Conservation (phyloP, 1,140 invertebrate species). For the Caerostris darwini region DNA sequence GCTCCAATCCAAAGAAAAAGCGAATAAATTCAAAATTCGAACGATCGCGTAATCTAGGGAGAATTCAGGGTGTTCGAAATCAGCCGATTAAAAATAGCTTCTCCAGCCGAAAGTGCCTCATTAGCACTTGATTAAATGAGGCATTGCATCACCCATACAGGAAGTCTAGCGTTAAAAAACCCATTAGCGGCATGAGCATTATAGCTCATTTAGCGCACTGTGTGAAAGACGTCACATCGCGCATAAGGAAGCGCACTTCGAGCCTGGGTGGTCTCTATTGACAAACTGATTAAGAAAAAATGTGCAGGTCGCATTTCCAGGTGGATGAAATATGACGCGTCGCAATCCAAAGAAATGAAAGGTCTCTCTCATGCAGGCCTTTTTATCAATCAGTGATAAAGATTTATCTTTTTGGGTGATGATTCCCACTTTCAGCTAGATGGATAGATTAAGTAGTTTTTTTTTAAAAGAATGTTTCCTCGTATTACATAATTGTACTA, state of each 20-base stretch:
- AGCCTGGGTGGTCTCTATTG: slow-evolving; percentile 26
- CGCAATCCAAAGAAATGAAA: too few relatives aligned
- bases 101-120: background rate
- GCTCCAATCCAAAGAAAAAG: background rate
- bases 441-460: background rate
- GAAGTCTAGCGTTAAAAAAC: background rate
- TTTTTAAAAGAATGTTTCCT: background rate
- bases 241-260: background rate
- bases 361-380: background rate
- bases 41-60: background rate
- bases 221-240: background rate
- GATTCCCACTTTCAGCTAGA: background rate
- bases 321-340: background rate
- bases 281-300: background rate
- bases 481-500: background rate
- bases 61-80: background rate
- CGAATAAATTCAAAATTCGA: background rate
- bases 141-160: slow-evolving; percentile 2
- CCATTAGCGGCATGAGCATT: background rate
- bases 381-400: background rate
- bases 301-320: background rate
- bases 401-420: background rate
- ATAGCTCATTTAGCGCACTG: slow-evolving; percentile 10
- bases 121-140: slow-evolving; percentile 28
- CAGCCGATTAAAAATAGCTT: slow-evolving; percentile 15